Base-by-base conservation (phyloP, 2,797 vertebrate species). In the Brachyalestes nurse region DNA sequence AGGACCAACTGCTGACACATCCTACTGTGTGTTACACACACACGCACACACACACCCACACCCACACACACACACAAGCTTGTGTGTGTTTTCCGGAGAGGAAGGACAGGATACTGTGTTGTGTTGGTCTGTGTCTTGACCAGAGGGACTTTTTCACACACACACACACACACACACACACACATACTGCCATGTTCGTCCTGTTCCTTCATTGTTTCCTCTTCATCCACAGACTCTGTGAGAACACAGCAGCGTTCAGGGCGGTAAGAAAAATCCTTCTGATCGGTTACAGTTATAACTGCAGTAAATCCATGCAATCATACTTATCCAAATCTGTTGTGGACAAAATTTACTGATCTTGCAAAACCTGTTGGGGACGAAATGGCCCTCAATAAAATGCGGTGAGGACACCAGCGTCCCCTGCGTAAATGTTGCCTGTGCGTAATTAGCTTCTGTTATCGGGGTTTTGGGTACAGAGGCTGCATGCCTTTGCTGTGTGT, bases 31-130 rank as follows among this genome's bases (percentile, higher is more conserved):
- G 40, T 42, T 42, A 42, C 64, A 40, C 64, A 66, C 17, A 42
- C 21, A 2, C 21, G 55, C 61, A 77, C 49, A 28, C 49, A 28
- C 49, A 69, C 34, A 53, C 51, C 25, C n/a, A 17, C 51, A 78
- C 77, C 60, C 25, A 49, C 23, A 65, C 23, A 57, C 47, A 77
- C 45, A 53, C 75, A 77, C 28, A 25, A 19, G 49, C 53, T 19
- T 45, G 67, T 34, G 16, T 78, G 66, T 70, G 38, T 65, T 58
- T 78, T 78, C 55, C 67, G 45, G 67, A 25, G 42, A 25, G 67
- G 67, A 70, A 70, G 67, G 67, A 70, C 49, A 13, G 13, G 45
- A 49, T 49, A 28, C 67, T 70, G 67, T 25, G 64, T 66, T 66
- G 38, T 42, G 34, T 25, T 70, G 67, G 67, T 70, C 67, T 6